These are phyloP conservation scores for Himalopsyche japonica DNA, from an alignment of 2,888 invertebrate species.

Conservation along the genomic window DNA sequence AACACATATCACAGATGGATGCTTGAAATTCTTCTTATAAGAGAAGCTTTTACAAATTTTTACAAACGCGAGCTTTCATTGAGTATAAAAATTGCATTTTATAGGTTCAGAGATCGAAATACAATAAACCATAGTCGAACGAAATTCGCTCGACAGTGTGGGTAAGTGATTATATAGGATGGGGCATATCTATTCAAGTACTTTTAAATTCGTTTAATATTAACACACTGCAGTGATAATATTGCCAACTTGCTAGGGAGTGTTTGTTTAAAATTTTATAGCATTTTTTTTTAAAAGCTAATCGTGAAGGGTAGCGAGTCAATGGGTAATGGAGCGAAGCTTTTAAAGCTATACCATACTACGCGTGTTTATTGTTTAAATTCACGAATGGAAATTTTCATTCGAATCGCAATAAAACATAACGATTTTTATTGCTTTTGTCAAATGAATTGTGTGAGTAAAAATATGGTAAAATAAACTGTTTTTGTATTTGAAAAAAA, in stretches of 20 bases:
- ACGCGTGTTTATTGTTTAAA: neutral
- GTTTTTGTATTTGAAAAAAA: too few species aligned
- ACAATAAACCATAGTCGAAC: neutral
- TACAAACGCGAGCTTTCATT: too few species aligned
- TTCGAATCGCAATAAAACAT: neutral
- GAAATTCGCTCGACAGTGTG: neutral
- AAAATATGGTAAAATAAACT: too few species aligned
- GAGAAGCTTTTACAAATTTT: too few species aligned
- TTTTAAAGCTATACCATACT: neutral
- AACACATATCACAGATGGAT: too few species aligned
- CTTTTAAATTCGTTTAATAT: neutral
- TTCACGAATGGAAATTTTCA: neutral
- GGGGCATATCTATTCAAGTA: neutral
- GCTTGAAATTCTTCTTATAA: too few species aligned
- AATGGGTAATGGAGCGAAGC: slow-evolving; percentile 16
- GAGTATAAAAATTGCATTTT: too few species aligned
- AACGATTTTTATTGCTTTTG: too few species aligned
- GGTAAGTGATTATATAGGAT: neutral
- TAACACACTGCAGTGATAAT: neutral
- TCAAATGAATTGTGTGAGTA: too few species aligned
- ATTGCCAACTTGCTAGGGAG: neutral
- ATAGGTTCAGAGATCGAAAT: too few species aligned
- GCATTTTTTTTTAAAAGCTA: slow-evolving; percentile 8
- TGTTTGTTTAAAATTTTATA: slow-evolving; percentile 25
- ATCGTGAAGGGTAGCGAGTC: neutral